These are phyloP conservation scores for Drosophila pseudotakahashii DNA, from an alignment of 2,888 invertebrate species.

Conservation along the genomic window DNA sequence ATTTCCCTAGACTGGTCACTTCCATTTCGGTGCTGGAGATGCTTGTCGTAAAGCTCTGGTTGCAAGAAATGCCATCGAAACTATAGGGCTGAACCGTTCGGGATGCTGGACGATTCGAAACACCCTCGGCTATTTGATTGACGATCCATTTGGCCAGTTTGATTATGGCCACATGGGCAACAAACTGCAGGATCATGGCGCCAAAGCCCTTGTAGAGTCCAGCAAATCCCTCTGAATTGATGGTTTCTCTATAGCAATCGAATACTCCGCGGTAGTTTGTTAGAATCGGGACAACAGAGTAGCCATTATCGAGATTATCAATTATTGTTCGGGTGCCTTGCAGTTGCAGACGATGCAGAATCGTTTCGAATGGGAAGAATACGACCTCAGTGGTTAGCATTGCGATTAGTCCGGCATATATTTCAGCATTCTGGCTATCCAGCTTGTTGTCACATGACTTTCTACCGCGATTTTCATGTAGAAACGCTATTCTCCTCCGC, in stretches of 20 bases:
- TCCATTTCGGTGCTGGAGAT: conserved; percentile 62
- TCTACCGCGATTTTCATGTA: conserved; percentile 81
- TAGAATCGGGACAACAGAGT: conserved; percentile 95
- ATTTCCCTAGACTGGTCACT: neutral
- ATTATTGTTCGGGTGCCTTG: conserved; percentile 99
- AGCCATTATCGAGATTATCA: conserved; percentile 97
- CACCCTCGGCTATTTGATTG: conserved; percentile 86
- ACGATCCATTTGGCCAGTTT: conserved; percentile 90
- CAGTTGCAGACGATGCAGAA: conserved; percentile 92
- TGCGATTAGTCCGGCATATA: conserved; percentile 92
- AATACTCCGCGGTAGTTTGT: conserved; percentile 95
- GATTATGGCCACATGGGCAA: conserved; percentile 92
- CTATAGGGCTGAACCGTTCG: conserved; percentile 83
- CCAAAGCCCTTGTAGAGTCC: conserved; percentile 99
- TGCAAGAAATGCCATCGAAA: conserved; percentile 74
- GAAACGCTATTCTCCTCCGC: conserved; percentile 76
- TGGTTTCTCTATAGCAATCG: conserved; percentile 95
- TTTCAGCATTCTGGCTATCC: conserved; percentile 88
- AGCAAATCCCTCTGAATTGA: conserved; percentile 92
- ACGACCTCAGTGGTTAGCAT: conserved; percentile 93
- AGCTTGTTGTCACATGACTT: conserved; percentile 79
- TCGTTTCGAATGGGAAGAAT: conserved; percentile 97
- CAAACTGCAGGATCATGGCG: conserved; percentile 94
- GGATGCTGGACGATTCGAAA: conserved; percentile 82
- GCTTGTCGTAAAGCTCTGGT: conserved; percentile 82